A percentile compares a stretch with the other conserved stretches of the same genome.
Conservation (phyloP, 2,797 vertebrate genomes). For the Girardinus metallicus region DNA sequence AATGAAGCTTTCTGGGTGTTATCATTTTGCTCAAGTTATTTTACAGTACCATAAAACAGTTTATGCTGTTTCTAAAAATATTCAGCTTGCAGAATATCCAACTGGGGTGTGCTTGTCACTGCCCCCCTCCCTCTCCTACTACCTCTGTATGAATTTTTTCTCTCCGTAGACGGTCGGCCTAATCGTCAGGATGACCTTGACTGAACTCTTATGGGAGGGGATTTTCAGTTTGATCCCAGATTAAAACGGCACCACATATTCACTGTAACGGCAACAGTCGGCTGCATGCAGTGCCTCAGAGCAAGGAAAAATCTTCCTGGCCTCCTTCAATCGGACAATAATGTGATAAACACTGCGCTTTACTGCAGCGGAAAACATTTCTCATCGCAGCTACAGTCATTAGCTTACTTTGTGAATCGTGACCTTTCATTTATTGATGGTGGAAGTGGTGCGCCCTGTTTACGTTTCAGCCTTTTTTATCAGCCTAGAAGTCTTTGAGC, state of each 20-base stretch:
- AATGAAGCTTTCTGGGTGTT: conserved; percentile 18
- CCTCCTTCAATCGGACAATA: conserved; percentile 41
- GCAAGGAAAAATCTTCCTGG: conserved; percentile 29
- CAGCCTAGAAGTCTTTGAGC: conserved; percentile 17
- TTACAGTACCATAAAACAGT: background rate
- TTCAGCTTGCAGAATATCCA: conserved; percentile 6
- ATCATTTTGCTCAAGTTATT: background rate
- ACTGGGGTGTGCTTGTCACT: conserved; percentile 8
- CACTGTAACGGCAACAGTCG: conserved; percentile 66
- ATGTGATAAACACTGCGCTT: conserved; percentile 29
- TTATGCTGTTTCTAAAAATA: background rate
- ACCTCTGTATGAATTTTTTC: conserved; percentile 54
- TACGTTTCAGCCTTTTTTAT: conserved; percentile 3
- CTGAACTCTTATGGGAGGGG: conserved; percentile 80
- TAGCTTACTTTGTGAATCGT: conserved; percentile 21
- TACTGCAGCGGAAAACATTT: conserved; percentile 19
- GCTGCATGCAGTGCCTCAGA: conserved; percentile 60
- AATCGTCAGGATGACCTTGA: conserved; percentile 82
- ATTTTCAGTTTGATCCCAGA: conserved; percentile 87
- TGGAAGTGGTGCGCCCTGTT: background rate
- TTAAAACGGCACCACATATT: conserved; percentile 81
- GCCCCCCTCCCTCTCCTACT: background rate
- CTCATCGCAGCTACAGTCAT: conserved; percentile 28
- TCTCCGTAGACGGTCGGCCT: conserved; percentile 75
- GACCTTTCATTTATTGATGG: conserved; percentile 36